Percentiles rank a stretch among this genome's conserved stretches.
These are phyloP conservation scores for Huso huso DNA, from an alignment of 2,797 vertebrate species.

Conservation along the genomic window DNA sequence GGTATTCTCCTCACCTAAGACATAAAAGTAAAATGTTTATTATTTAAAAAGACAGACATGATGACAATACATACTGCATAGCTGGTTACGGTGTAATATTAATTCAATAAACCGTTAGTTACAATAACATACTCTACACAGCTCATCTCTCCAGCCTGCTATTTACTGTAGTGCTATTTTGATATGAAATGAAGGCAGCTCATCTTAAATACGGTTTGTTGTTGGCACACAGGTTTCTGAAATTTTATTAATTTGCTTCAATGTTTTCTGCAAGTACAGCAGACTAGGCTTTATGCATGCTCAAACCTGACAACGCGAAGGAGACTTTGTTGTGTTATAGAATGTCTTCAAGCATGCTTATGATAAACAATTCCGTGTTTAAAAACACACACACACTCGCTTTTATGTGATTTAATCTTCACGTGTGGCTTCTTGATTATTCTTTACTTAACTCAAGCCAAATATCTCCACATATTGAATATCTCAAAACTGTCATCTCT, in stretches of 20 bases:
- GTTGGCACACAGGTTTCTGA: neutral
- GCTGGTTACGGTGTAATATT: too few relatives aligned
- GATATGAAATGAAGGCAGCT: too few relatives aligned
- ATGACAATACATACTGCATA: too few relatives aligned
- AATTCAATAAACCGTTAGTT: too few relatives aligned
- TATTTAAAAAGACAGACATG: too few relatives aligned
- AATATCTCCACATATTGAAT: conserved; percentile 16
- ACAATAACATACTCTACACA: too few relatives aligned
- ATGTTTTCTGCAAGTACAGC: neutral
- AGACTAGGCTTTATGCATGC: conserved; percentile 22
- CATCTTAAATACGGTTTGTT: neutral
- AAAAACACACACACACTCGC: conserved; percentile 29
- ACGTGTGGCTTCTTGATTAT: conserved; percentile 23
- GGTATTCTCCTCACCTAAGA: too few relatives aligned
- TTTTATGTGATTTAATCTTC: conserved; percentile 33
- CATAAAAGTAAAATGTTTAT: too few relatives aligned
- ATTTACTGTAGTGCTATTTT: too few relatives aligned
- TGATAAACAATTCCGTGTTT: conserved; percentile 27
- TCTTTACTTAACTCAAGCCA: conserved; percentile 43
- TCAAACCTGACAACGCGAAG: conserved; percentile 24
- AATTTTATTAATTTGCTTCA: neutral
- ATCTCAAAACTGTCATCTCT: too few relatives aligned
- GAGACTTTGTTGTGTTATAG: conserved; percentile 6
- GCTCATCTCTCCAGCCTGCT: too few relatives aligned
- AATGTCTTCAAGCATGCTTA: conserved; percentile 28